Conservation (phyloP, 1,140 invertebrate species). For the Cherax destructor region DNA sequence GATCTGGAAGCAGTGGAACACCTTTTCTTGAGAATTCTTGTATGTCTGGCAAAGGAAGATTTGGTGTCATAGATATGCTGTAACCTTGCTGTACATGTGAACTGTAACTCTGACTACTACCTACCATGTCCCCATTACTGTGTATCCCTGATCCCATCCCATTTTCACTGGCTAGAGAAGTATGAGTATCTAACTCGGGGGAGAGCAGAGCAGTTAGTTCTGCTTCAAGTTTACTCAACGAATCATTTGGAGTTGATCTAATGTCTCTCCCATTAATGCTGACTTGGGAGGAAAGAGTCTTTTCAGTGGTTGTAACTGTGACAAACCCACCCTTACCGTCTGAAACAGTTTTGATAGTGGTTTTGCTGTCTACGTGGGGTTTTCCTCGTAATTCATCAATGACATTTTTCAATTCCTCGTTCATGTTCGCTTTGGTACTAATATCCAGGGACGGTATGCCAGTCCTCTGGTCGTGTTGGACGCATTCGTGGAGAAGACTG, state of each 20-base stretch:
- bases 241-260: conserved; percentile 38
- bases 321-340: conserved; percentile 26
- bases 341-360: conserved; percentile 23
- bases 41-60: conserved; percentile 55
- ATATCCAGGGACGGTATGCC: conserved; percentile 31
- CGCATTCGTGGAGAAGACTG: conserved; percentile 58
- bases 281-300: conserved; percentile 31
- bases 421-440: conserved; percentile 43
- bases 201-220: conserved; percentile 56
- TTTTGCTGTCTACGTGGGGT: conserved; percentile 35
- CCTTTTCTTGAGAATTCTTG: conserved; percentile 57
- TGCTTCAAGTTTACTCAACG: conserved; percentile 60
- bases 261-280: conserved; percentile 9
- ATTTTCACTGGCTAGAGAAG: not conserved
- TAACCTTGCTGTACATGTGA: conserved; percentile 16
- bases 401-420: conserved; percentile 50
- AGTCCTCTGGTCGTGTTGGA: conserved; percentile 17
- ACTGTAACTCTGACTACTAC: conserved; percentile 1
- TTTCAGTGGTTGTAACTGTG: conserved; percentile 39
- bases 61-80: conserved; percentile 54
- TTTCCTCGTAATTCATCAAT: conserved; percentile 58
- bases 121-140: conserved; percentile 9
- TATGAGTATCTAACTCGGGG: conserved; percentile 38
- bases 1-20: conserved; percentile 54
- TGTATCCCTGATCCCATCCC: conserved; percentile 9